Evolutionary conservation across 1,140 invertebrate species (phyloP).

Genomic region (Teleopsis dalmanni): DNA sequence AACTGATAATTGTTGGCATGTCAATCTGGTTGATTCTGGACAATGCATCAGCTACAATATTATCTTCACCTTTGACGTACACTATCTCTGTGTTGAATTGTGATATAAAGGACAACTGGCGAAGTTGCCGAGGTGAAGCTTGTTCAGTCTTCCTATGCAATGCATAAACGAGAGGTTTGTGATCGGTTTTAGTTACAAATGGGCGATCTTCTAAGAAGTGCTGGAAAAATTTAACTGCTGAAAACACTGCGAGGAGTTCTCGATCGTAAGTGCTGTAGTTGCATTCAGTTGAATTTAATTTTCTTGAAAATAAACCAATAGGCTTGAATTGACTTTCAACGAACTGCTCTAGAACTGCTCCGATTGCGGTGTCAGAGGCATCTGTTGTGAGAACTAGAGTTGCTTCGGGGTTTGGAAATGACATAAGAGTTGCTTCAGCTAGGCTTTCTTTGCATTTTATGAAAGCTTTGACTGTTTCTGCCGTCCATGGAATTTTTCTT

Average conservation of each 20-base stretch:
- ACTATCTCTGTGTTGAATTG: slow-evolving; percentile 24
- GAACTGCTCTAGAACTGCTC: slow-evolving; percentile 23
- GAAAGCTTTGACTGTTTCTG: slow-evolving; percentile 16
- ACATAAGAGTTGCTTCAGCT: slow-evolving; percentile 14
- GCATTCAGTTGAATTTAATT: slow-evolving; percentile 22
- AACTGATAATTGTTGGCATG: slow-evolving; percentile 9
- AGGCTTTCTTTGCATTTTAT: slow-evolving; percentile 23
- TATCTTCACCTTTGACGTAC: slow-evolving; percentile 22
- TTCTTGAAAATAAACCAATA: slow-evolving; percentile 16
- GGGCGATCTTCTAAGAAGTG: slow-evolving; percentile 25
- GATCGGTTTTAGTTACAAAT: slow-evolving; percentile 36
- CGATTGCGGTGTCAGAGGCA: slow-evolving; percentile 22
- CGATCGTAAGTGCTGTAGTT: slow-evolving; percentile 38
- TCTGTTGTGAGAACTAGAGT: slow-evolving; percentile 16
- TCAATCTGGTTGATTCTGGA: slow-evolving; percentile 15
- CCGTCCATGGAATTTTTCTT: slow-evolving; percentile 9
- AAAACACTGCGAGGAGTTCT: slow-evolving; percentile 38
- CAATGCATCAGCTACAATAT: slow-evolving; percentile 28
- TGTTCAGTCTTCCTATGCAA: background rate
- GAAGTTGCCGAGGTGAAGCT: slow-evolving; percentile 20
- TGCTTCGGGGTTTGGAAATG: slow-evolving; percentile 12
- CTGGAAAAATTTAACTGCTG: slow-evolving; percentile 13
- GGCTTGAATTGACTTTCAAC: slow-evolving; percentile 1
- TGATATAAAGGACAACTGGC: slow-evolving; percentile 23
- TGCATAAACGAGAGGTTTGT: slow-evolving; percentile 34